phyloP scores from a whole-genome alignment of 2,113 vertebrate genomes.

The Embiotoca jacksoni region DNA sequence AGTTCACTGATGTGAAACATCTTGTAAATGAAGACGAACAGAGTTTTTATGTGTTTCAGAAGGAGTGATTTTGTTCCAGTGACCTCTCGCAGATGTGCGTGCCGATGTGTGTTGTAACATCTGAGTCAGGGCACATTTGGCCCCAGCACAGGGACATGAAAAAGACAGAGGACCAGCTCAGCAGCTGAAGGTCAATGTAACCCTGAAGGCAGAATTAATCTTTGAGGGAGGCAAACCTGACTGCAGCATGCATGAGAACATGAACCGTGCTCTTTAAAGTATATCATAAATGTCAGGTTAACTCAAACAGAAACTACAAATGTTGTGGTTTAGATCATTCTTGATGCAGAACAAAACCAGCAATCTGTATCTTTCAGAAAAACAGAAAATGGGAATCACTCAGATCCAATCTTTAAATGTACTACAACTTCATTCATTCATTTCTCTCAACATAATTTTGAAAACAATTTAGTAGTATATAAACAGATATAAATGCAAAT shows the following conservation, averaged over 20 bases:
- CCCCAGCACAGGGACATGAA: slow-evolving; percentile 8
- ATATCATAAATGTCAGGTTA: too few relatives aligned
- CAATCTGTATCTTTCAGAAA: neutral
- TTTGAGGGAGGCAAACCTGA: slow-evolving; percentile 7
- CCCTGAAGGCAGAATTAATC: slow-evolving; percentile 24
- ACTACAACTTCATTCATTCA: too few relatives aligned
- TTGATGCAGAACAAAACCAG: neutral
- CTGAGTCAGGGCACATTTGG: slow-evolving; percentile 41
- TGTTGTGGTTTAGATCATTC: neutral
- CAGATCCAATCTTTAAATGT: too few relatives aligned
- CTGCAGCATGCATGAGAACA: neutral
- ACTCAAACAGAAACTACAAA: too few relatives aligned
- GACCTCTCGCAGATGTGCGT: slow-evolving; percentile 3
- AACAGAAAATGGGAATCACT: neutral
- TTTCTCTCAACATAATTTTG: too few relatives aligned
- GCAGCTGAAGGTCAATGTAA: slow-evolving; percentile 53
- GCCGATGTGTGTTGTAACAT: slow-evolving; percentile 25
- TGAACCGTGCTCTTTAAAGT: neutral
- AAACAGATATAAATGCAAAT: too few relatives aligned
- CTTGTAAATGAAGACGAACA: neutral
- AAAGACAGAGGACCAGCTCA: slow-evolving; percentile 18
- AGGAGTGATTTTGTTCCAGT: slow-evolving; percentile 6
- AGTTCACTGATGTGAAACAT: neutral
- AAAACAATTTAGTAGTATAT: too few relatives aligned
- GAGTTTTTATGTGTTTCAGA: neutral